These are phyloP conservation scores for Scaptomyza caliginosa DNA, from an alignment of 2,888 invertebrate genomes.

Conservation along the genomic window DNA sequence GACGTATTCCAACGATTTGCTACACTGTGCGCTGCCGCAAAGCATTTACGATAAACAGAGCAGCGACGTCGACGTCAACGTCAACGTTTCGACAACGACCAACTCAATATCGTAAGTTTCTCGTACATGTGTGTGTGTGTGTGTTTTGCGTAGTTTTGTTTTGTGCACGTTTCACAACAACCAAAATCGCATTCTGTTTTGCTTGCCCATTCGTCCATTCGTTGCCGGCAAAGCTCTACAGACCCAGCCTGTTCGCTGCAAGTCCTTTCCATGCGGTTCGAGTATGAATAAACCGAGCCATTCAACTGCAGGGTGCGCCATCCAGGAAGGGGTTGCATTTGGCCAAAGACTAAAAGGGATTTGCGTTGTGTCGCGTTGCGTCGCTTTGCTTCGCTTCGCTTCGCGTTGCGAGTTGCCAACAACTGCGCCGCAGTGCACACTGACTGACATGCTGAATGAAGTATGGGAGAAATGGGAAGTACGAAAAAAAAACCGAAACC, in stretches of 20 bases:
- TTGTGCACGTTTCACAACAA: slow-evolving; percentile 71
- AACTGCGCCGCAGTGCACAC: slow-evolving; percentile 37
- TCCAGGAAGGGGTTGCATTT: slow-evolving; percentile 25
- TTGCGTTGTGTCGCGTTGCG: slow-evolving; percentile 25
- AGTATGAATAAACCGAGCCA: slow-evolving; percentile 13
- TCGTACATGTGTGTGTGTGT: slow-evolving; percentile 22
- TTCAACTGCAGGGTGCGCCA: slow-evolving; percentile 16
- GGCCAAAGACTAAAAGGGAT: slow-evolving; percentile 21
- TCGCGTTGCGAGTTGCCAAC: slow-evolving; percentile 6
- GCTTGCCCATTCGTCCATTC: slow-evolving; percentile 56
- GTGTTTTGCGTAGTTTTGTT: slow-evolving; percentile 61
- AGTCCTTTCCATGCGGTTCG: not conserved
- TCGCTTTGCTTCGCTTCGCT: slow-evolving; percentile 9
- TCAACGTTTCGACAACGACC: slow-evolving; percentile 7
- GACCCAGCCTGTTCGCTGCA: slow-evolving; percentile 24
- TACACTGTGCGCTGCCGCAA: slow-evolving; percentile 33
- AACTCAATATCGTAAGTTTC: slow-evolving; percentile 51
- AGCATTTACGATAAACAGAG: slow-evolving; percentile 47
- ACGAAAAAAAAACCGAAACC: not conserved
- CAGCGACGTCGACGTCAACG: slow-evolving; percentile 21
- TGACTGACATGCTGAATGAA: slow-evolving; percentile 9
- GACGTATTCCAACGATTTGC: not conserved
- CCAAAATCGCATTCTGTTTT: slow-evolving; percentile 70
- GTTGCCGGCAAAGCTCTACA: slow-evolving; percentile 16
- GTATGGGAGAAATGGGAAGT: not conserved